phyloP scores from a whole-genome alignment of 2,888 invertebrate genomes.

The Trachelus iudaicus region DNA sequence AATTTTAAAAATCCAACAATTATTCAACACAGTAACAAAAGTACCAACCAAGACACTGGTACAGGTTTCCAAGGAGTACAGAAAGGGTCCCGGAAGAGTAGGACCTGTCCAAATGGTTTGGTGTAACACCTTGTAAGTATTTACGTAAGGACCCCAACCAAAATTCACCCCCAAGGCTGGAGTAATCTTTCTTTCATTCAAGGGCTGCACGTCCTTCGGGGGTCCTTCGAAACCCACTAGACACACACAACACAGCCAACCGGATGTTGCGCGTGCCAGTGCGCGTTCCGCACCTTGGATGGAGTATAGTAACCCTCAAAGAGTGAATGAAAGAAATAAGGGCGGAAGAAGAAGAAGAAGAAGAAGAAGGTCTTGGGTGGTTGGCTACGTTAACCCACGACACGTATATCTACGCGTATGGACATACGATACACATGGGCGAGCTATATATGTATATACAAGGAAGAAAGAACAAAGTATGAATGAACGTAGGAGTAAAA shows the following conservation, averaged over 20 bases:
- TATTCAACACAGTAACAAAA: too few species aligned
- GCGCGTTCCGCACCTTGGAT: neutral
- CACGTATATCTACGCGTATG: neutral
- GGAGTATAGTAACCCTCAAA: slow-evolving; percentile 24
- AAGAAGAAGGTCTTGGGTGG: slow-evolving; percentile 21
- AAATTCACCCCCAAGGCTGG: slow-evolving; percentile 10
- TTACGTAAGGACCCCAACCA: slow-evolving; percentile 40
- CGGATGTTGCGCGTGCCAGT: neutral
- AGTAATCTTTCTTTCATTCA: slow-evolving; percentile 42
- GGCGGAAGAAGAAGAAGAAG: slow-evolving; percentile 1
- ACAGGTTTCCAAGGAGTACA: neutral
- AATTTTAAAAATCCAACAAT: neutral
- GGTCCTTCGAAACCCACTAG: neutral
- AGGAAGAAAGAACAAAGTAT: slow-evolving; percentile 16
- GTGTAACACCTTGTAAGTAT: slow-evolving; percentile 47
- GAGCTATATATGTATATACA: too few species aligned
- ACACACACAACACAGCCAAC: neutral
- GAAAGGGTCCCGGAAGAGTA: slow-evolving; percentile 23
- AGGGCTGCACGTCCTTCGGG: slow-evolving; percentile 8
- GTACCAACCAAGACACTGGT: too few species aligned
- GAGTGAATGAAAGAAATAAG: slow-evolving; percentile 31
- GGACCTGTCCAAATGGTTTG: slow-evolving; percentile 41
- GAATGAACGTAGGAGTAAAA: slow-evolving; percentile 44
- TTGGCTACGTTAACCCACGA: neutral
- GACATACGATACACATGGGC: too few species aligned